A percentile compares a stretch with the other conserved stretches of the same genome.
phyloP scores from a whole-genome alignment of 2,888 invertebrate species.

The Zeuzera pyrina region DNA sequence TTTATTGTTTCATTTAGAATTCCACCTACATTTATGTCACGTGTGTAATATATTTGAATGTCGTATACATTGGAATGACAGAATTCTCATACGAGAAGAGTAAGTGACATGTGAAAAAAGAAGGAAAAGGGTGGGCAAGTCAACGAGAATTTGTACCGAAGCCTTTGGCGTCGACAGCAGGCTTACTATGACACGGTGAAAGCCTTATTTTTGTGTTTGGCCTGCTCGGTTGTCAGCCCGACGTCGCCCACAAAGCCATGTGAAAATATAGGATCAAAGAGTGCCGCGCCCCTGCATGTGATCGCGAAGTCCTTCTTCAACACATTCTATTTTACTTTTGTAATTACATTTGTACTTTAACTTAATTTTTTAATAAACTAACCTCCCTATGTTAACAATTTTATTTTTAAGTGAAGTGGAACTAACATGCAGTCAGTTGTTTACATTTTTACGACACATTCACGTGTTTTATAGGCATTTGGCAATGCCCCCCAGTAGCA shows the following conservation, averaged over 20 bases:
- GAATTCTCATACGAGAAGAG: conserved; percentile 18
- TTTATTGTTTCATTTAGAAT: too few species aligned
- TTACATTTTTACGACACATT: too few species aligned
- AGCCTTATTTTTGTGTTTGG: conserved; percentile 72
- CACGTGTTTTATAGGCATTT: too few species aligned
- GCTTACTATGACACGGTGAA: conserved; percentile 70
- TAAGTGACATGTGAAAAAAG: conserved; percentile 32
- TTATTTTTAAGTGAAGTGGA: too few species aligned
- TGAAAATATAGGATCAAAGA: conserved; percentile 70
- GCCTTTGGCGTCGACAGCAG: conserved; percentile 70
- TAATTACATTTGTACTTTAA: background rate
- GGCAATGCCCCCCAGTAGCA: too few species aligned
- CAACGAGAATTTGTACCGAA: conserved; percentile 64
- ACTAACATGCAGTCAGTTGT: too few species aligned
- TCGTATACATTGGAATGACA: too few species aligned
- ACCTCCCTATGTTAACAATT: too few species aligned
- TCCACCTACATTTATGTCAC: too few species aligned
- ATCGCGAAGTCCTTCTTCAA: conserved; percentile 1
- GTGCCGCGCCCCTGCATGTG: conserved; percentile 39
- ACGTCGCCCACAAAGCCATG: conserved; percentile 66
- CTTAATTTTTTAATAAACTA: too few species aligned
- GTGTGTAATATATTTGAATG: too few species aligned
- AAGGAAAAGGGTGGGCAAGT: conserved; percentile 45
- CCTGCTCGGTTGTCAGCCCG: conserved; percentile 67
- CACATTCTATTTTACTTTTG: background rate